phyloP scores from a whole-genome alignment of 2,113 vertebrate species.

The Callocephalon fimbriatum region DNA sequence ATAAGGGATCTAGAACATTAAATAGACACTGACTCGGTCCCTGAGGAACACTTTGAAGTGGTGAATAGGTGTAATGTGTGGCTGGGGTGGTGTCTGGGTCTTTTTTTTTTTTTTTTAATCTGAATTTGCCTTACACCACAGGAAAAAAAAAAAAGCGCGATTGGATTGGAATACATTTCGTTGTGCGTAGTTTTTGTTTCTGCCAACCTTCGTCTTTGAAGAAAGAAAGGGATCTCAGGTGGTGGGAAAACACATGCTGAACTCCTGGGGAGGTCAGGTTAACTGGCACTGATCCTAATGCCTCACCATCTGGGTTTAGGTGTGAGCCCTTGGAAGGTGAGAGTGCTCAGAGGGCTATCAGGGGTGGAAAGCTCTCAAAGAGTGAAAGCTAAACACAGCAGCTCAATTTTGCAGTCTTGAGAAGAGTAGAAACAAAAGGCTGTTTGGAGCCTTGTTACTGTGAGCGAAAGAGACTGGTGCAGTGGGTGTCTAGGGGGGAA shows the following conservation, averaged over 20 bases:
- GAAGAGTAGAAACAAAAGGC: background rate
- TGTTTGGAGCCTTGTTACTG: background rate
- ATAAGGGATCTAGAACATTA: background rate
- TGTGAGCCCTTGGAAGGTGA: fast-evolving
- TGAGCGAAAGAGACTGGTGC: fast-evolving
- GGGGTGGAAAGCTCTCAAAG: background rate
- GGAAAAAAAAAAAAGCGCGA: fast-evolving
- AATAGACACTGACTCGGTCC: fast-evolving
- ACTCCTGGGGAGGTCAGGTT: background rate
- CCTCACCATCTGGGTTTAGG: background rate
- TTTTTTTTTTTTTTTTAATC: background rate
- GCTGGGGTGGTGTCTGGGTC: background rate
- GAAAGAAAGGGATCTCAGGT: background rate
- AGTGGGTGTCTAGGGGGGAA: background rate
- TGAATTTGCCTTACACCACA: background rate
- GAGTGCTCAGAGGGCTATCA: background rate
- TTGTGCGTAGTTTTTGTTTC: background rate
- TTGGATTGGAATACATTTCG: background rate
- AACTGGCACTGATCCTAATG: background rate
- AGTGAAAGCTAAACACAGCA: background rate
- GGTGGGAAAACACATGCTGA: fast-evolving
- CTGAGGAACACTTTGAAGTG: background rate
- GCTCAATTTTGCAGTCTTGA: background rate
- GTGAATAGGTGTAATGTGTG: background rate
- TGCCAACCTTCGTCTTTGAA: background rate